A percentile compares a stretch with the other conserved stretches of the same genome.
Evolutionary conservation across 2,113 vertebrate genomes (phyloP).

Genomic region (Oncorhynchus gorbuscha): DNA sequence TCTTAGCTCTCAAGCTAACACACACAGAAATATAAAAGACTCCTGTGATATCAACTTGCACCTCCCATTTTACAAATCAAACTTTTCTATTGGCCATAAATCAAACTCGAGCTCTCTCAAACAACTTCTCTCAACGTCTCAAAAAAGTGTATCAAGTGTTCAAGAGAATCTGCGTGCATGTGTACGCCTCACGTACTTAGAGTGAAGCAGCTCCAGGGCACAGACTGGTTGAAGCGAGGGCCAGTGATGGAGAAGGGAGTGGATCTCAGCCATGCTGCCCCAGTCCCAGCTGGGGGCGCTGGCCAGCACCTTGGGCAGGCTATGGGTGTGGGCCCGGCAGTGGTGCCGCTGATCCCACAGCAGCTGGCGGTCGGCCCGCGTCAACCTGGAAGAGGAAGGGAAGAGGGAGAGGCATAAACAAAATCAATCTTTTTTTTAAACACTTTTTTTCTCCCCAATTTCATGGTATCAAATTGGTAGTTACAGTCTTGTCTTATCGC

Average conservation of each 20-base stretch:
- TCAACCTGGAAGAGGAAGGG: slow-evolving; percentile 74
- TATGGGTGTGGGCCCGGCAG: slow-evolving; percentile 77
- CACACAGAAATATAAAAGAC: background rate
- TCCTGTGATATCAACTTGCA: too few relatives aligned
- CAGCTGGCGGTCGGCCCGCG: slow-evolving; percentile 86
- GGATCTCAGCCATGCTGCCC: slow-evolving; percentile 87
- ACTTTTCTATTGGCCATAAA: too few relatives aligned
- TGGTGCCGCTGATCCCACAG: slow-evolving; percentile 90
- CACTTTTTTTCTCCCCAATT: too few relatives aligned
- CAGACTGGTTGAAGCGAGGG: slow-evolving; percentile 82
- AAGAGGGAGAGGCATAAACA: background rate
- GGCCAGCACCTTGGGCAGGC: slow-evolving; percentile 89
- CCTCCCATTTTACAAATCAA: background rate
- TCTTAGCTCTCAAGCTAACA: background rate
- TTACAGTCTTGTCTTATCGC: too few relatives aligned
- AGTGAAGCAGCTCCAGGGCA: slow-evolving; percentile 91
- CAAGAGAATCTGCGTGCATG: background rate
- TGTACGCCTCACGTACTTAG: slow-evolving; percentile 59
- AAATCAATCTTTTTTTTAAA: too few relatives aligned
- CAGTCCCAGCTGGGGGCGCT: slow-evolving; percentile 93
- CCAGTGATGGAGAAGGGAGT: slow-evolving; percentile 86
- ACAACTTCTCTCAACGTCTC: too few relatives aligned
- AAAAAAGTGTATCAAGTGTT: too few relatives aligned
- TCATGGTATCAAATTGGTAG: too few relatives aligned
- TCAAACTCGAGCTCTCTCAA: too few relatives aligned